Evolutionary conservation across 1,140 invertebrate genomes (phyloP), one percentile per base, ranked within the genome.

Genomic region (Octopus sinensis): DNA sequence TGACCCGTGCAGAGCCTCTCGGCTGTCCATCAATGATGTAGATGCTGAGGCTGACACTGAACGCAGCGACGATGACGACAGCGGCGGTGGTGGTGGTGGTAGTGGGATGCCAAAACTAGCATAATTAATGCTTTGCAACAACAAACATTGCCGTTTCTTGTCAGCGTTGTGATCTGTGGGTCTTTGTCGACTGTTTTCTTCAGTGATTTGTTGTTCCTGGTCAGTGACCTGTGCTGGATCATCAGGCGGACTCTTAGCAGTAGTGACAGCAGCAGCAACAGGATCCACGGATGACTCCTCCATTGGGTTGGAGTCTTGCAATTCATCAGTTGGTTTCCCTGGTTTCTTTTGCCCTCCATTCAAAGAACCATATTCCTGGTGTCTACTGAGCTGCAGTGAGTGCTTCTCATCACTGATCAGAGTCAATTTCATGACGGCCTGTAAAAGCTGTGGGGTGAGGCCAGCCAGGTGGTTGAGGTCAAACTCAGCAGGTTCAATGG

Each of bases 351-450:
- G 5, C 9, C 30, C 68, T n/a, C 17, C 17, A 23, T 73, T 73
- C 17, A 73, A 13, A 73, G 68, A 6, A 6, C 17, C 13, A 73
- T n/a, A 73, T 73, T 73, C 68, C 30, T 23, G 17, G 13, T 23
- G 68, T 13, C 68, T 17, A 13, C 17, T 73, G 30, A n/a, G 17
- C 68, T 73, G 68, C 3, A 73, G 82, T 79, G 5, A 81, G 80
- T 79, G 81, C 84, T 83, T 91, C 86, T 93, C 92, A 78, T 92
- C 90, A 10, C 91, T 92, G 10, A 93, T 89, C 0, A 92, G 92
- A 79, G 91, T 92, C 5, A 94, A 87, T 77, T 92, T 88, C 30
- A 91, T 90, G 13, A 93, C 85, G 81, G 92, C 90, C 56, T 90
- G 86, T 5, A 93, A 86, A 53, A 92, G 90, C 71, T 88, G 87